Conservation (phyloP, 1,140 invertebrate genomes). For the Drosophila baimaii region DNA sequence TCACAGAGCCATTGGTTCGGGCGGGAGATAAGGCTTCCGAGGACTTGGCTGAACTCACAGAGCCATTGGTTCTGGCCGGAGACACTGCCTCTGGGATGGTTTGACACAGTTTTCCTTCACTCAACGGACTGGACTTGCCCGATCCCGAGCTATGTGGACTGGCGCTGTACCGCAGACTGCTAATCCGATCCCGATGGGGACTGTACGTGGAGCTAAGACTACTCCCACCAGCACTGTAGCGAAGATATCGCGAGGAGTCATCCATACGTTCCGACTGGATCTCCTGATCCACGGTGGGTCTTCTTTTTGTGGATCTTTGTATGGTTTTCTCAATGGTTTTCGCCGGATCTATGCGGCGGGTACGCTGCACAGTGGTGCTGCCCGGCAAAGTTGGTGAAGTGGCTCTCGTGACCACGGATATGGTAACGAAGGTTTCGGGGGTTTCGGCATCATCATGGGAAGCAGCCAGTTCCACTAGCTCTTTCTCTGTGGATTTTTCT, state of each 20-base stretch:
- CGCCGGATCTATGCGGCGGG: constrained; percentile 88
- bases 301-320: constrained; percentile 85
- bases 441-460: neutral
- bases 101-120: constrained; percentile 18
- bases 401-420: constrained; percentile 89
- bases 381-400: constrained; percentile 91
- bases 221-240: constrained; percentile 86
- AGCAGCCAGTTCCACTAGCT: neutral
- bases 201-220: constrained; percentile 87
- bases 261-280: constrained; percentile 89
- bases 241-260: constrained; percentile 87
- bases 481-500: constrained; percentile 2
- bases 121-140: constrained; percentile 16
- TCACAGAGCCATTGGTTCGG: constrained; percentile 18
- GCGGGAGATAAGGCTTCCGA: neutral
- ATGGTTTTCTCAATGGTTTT: constrained; percentile 89
- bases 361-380: constrained; percentile 86
- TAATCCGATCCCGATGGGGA: constrained; percentile 87
- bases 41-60: constrained; percentile 14
- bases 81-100: constrained; percentile 60
- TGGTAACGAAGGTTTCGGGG: constrained; percentile 84
- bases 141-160: constrained; percentile 53
- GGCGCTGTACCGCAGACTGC: constrained; percentile 78
- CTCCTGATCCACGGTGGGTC: constrained; percentile 87
- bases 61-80: constrained; percentile 52